Evolutionary conservation across 2,888 invertebrate species (phyloP).

Genomic region (Trissoscelio sp.): DNA sequence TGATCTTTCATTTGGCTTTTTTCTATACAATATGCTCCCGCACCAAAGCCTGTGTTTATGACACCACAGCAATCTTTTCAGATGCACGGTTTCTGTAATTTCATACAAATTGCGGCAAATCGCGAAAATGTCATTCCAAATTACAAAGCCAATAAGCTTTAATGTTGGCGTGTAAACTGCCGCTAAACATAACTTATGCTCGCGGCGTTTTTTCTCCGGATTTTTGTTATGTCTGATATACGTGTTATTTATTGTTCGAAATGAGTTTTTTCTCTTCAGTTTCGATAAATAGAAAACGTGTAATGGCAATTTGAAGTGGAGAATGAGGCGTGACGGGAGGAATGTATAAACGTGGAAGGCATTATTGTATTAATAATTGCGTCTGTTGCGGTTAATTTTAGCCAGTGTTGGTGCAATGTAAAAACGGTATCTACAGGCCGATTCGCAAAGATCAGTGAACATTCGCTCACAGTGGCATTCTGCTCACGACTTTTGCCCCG

Average conservation of each 20-base stretch:
- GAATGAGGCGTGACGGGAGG: slow-evolving; percentile 58
- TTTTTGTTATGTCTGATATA: slow-evolving; percentile 9
- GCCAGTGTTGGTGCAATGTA: slow-evolving; percentile 49
- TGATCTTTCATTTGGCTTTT: slow-evolving; percentile 54
- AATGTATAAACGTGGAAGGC: slow-evolving; percentile 49
- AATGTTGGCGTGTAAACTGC: slow-evolving; percentile 6
- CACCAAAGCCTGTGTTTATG: slow-evolving; percentile 41
- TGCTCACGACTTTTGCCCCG: slow-evolving; percentile 80
- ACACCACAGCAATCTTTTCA: slow-evolving; percentile 27
- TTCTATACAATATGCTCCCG: slow-evolving; percentile 24
- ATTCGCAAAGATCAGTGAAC: slow-evolving; percentile 72
- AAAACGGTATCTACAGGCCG: slow-evolving; percentile 47
- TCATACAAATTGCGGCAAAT: slow-evolving; percentile 32
- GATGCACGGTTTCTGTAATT: slow-evolving; percentile 48
- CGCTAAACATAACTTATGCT: slow-evolving; percentile 25
- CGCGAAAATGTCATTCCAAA: slow-evolving; percentile 62
- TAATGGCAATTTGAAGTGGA: slow-evolving; percentile 24
- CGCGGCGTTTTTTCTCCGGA: neutral
- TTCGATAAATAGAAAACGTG: slow-evolving; percentile 32
- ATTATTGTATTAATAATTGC: slow-evolving; percentile 62
- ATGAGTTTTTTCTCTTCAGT: slow-evolving; percentile 24
- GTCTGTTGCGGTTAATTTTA: slow-evolving; percentile 57
- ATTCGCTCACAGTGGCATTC: slow-evolving; percentile 80
- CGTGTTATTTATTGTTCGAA: slow-evolving; percentile 35
- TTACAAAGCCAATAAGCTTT: slow-evolving; percentile 37